A percentile compares a stretch with the other conserved stretches of the same genome.
phyloP scores from a whole-genome alignment of 2,113 vertebrate genomes.

The Trochalopteron elliotii region DNA sequence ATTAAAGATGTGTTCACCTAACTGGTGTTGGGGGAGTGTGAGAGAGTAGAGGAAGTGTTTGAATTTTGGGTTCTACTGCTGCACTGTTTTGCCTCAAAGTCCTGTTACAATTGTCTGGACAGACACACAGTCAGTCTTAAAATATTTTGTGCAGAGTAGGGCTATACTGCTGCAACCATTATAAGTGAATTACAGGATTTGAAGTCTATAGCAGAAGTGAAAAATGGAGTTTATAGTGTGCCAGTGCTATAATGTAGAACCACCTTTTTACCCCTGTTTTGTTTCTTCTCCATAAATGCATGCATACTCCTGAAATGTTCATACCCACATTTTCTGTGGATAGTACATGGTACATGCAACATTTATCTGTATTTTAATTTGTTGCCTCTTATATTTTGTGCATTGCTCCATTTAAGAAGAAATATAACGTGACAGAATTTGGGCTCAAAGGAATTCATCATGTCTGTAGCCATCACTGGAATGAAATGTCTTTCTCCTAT shows the following conservation, averaged over 20 bases:
- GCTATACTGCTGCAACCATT: neutral
- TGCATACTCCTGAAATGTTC: neutral
- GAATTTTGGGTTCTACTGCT: neutral
- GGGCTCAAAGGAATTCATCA: constrained; percentile 21
- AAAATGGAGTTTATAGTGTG: neutral
- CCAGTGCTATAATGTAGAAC: neutral
- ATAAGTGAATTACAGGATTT: neutral
- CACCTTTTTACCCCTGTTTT: neutral
- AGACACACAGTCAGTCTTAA: neutral
- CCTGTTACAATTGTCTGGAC: neutral
- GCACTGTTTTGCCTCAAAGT: neutral
- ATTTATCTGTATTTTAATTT: neutral
- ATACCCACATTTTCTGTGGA: neutral
- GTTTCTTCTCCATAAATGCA: neutral
- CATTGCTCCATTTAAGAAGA: neutral
- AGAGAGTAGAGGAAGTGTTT: neutral
- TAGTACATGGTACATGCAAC: neutral
- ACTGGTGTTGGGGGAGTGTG: accelerated
- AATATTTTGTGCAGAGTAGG: neutral
- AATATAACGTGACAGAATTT: neutral
- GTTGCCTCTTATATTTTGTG: neutral
- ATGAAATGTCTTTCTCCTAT: constrained; percentile 30
- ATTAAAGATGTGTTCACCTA: neutral
- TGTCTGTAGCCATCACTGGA: neutral
- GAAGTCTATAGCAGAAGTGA: neutral